Evolutionary conservation across 1,140 invertebrate species (phyloP), one percentile per base, ranked within the genome.

Genomic region (Microplitis mediator): DNA sequence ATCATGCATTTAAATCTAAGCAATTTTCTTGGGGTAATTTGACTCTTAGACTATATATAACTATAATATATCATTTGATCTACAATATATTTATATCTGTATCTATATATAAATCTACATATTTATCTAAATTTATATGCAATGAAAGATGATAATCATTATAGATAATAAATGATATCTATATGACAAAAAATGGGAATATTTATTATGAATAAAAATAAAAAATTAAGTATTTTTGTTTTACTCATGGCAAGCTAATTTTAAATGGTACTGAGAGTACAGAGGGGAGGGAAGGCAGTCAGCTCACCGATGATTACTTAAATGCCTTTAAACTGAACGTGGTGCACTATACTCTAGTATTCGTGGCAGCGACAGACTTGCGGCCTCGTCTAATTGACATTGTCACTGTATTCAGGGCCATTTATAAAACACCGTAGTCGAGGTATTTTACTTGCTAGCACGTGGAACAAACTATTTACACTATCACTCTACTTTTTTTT

Each of bases 361-460:
- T 39, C 51, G 61, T 74, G 50, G 67, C 67, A 63, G 67, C 70
- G 63, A 54, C 62, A 72, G 51, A 66, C 72, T 69, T 69, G 66
- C 71, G 72, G 72, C 68, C 75, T 74, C 45, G 75, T 72, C 60
- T 79, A 79, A 81, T 80, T 79, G 77, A 79, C 77, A 80, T 72
- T 79, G 76, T 74, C 72, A 76, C 74, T 74, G 54, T 65, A 71
- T 69, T 79, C 77, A 78, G 65, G 69, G 72, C 70, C 77, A 45
- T 74, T 74, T 65, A 39, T 60, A 11, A 72, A 62, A 63, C 63
- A 72, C 70, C 51, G 62, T 36, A 58, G 23, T 61, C 36, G 64
- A 61, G 16, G 51, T 66, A 60, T 65, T 72, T 67, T 36, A 35
- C 64, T 71, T 62, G 60, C 45, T 60, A 67, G 71, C 64, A 72